Percentiles rank a stretch among this genome's conserved stretches.
Evolutionary conservation across 1,140 invertebrate genomes (phyloP).

Genomic region (Steinernema khuongi): DNA sequence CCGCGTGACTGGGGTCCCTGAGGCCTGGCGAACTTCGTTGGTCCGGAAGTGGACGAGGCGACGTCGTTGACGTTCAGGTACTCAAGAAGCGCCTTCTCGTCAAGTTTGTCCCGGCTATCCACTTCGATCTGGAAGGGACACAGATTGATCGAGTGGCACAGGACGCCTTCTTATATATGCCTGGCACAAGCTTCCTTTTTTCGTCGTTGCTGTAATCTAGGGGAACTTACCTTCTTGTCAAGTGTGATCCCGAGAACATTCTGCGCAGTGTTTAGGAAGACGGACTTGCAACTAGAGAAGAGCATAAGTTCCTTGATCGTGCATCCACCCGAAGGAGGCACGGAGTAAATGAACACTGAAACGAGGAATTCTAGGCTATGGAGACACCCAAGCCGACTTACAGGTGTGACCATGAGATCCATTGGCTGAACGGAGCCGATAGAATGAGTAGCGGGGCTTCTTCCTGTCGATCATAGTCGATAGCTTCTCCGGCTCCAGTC

Average conservation of each 20-base stretch:
- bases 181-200: background rate
- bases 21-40: background rate
- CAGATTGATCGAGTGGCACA: slow-evolving; percentile 50
- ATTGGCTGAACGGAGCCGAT: slow-evolving; percentile 42
- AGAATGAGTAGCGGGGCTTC: slow-evolving; percentile 56
- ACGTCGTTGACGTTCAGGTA: slow-evolving; percentile 40
- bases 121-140: slow-evolving; percentile 53
- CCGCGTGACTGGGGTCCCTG: background rate
- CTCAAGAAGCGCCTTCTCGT: slow-evolving; percentile 42
- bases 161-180: background rate
- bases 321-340: slow-evolving; percentile 52
- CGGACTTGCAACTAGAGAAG: slow-evolving; percentile 54
- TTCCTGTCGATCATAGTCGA: slow-evolving; percentile 45
- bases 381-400: slow-evolving; percentile 32
- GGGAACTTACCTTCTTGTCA: slow-evolving; percentile 51
- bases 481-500: slow-evolving; percentile 36
- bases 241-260: slow-evolving; percentile 47
- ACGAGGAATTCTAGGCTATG: slow-evolving; percentile 14
- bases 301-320: slow-evolving; percentile 58
- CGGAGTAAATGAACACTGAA: slow-evolving; percentile 58
- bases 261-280: slow-evolving; percentile 48
- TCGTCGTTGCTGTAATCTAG: background rate
- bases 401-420: slow-evolving; percentile 36
- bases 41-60: slow-evolving; percentile 22
- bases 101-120: slow-evolving; percentile 52